Evolutionary conservation across 2,888 invertebrate genomes (phyloP).

Genomic region (Temnothorax unifasciatus): DNA sequence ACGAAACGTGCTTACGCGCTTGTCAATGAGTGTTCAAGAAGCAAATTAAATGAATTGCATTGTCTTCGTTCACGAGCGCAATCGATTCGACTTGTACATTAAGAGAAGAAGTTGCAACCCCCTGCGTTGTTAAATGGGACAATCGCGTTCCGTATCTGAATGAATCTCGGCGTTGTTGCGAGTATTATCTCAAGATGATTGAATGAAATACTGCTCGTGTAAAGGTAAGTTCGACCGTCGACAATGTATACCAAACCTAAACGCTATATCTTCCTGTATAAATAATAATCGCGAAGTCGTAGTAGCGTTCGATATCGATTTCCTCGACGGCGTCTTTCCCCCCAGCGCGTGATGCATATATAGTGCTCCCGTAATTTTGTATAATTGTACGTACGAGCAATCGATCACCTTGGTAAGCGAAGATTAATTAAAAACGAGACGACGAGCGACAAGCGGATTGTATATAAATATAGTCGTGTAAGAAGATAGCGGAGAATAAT

Average conservation of each 20-base stretch:
- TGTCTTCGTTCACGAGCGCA: constrained; percentile 20
- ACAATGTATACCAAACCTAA: constrained; percentile 31
- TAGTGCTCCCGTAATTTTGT: constrained; percentile 68
- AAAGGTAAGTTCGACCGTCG: constrained; percentile 20
- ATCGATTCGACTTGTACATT: constrained; percentile 42
- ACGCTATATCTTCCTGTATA: constrained; percentile 51
- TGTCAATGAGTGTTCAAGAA: constrained; percentile 37
- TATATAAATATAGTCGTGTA: constrained; percentile 67
- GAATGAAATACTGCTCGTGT: not conserved
- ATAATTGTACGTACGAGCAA: constrained; percentile 51
- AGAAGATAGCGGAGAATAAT: constrained; percentile 51
- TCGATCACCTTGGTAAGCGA: not conserved
- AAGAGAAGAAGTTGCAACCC: constrained; percentile 10
- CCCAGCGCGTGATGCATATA: constrained; percentile 57
- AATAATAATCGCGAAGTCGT: constrained; percentile 41
- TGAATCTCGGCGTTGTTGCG: not conserved
- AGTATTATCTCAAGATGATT: constrained; percentile 1
- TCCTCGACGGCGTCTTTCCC: constrained; percentile 41
- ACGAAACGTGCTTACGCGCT: constrained; percentile 33
- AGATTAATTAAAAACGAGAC: constrained; percentile 19
- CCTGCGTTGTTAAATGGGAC: constrained; percentile 37
- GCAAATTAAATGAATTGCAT: constrained; percentile 25
- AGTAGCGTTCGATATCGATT: constrained; percentile 46
- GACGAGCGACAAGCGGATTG: constrained; percentile 50
- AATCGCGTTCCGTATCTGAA: constrained; percentile 23